These are phyloP conservation scores for Agriotes lineatus DNA, from an alignment of 2,888 invertebrate genomes.

Conservation along the genomic window DNA sequence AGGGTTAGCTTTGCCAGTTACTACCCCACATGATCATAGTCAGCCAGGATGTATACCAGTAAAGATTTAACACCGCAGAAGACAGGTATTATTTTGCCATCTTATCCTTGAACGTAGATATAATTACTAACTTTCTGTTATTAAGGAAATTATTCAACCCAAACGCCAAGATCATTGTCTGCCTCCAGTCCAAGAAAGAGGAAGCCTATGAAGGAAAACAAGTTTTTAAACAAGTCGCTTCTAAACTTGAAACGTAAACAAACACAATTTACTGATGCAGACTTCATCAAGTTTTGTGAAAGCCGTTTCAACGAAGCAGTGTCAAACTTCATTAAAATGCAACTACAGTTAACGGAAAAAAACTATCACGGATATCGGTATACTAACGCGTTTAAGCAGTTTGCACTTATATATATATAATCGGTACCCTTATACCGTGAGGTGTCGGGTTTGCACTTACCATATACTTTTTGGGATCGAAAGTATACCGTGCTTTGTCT, in stretches of 20 bases:
- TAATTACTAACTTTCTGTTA: too few species aligned
- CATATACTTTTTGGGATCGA: slow-evolving; percentile 46
- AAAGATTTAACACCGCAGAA: too few species aligned
- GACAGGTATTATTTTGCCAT: neutral
- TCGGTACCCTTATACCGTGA: too few species aligned
- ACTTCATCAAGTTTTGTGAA: slow-evolving; percentile 22
- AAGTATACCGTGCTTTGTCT: slow-evolving; percentile 42
- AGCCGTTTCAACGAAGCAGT: slow-evolving; percentile 12
- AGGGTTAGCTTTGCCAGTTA: too few species aligned
- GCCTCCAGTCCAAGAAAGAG: slow-evolving; percentile 1
- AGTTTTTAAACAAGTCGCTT: neutral
- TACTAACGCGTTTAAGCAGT: slow-evolving; percentile 44
- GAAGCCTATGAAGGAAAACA: neutral
- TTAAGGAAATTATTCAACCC: neutral
- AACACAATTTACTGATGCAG: neutral
- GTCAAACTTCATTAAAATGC: slow-evolving; percentile 22
- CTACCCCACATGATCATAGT: too few species aligned
- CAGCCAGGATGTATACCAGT: too few species aligned
- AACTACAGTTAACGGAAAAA: neutral
- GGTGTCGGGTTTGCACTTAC: slow-evolving; percentile 42
- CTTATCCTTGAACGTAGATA: too few species aligned
- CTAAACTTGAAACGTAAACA: neutral
- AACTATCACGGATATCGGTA: slow-evolving; percentile 29
- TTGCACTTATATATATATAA: too few species aligned
- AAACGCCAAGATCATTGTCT: neutral